Evolutionary conservation across 1,140 invertebrate genomes (phyloP), one percentile per base, ranked within the genome.

Genomic region (Drosophila trapezifrons): DNA sequence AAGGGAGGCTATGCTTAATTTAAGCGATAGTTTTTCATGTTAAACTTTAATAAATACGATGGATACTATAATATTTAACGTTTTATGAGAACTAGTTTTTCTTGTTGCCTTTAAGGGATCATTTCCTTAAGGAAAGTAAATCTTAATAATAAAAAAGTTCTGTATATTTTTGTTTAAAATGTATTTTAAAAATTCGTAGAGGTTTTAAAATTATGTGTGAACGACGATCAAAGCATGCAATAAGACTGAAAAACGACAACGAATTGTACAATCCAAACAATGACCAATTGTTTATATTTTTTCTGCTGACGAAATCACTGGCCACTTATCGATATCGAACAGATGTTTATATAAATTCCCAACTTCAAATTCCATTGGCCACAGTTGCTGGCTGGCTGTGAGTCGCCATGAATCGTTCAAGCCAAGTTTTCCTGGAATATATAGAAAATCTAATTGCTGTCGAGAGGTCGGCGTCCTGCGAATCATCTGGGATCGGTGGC

Each of bases 381-480:
- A 38, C 81, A 85, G 52, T 74, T 42, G 10, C 8, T 38, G 20
- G 4, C 15, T 10, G 27, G 9, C 18, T 37, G 35, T 22, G n/a
- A 25, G 25, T 62, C 45, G 59, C 27, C 62, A 85, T 86, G 82
- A 85, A 86, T 64, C 62, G 75, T 35, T 85, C 82, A 9, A 40
- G 74, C 13, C 52, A 22, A 35, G 46, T 71, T 42, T 85, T 85
- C 55, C 13, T 86, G 38, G 64, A 71, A 18, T 86, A 80, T 27
- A 63, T 85, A 15, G 78, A 80, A 25, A 35, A 57, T 20, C 60
- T 74, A 7, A 67, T 86, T 67, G 62, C 32, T 4, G 35, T 20
- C 13, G 78, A 85, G 5, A 25, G 20, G n/a, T 13, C 49, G 4
- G 13, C 32, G 10, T 18, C 52, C 10, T 17, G n/a, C 17, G 29